Evolutionary conservation across 2,113 vertebrate species (phyloP), one percentile per base, ranked within the genome.

Genomic region (Oostethus manadensis): DNA sequence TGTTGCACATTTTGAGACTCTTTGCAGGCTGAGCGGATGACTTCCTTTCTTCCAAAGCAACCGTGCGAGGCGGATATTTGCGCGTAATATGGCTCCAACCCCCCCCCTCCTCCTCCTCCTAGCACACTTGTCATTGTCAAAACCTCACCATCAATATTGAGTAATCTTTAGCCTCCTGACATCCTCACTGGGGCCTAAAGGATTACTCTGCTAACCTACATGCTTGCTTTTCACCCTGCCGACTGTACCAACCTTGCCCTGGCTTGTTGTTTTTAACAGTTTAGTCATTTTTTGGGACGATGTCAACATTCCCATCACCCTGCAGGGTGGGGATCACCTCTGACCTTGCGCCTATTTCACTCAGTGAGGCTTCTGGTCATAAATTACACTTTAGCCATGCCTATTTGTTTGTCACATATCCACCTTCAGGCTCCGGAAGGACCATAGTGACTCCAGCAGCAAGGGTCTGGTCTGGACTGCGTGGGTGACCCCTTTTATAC

Each of bases 171-270:
- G 70, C 85, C 83, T 53, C 76, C 65, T 84, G 81, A 82, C 85
- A 84, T 84, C 70, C 77, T 82, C 68, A 69, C 74, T 70, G 53
- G 68, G 62, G 62, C 66, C 79, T 78, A 56, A 74, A 72, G 86
- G 83, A 87, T 89, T 88, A 89, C 75, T 84, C 76, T 72, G 72
- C 64, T 88, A 87, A 89, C 86, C 87, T 70, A 89, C 80, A 84
- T 85, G 74, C 49, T 43, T 45, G 6, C 47, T 49, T 66, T 60
- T 59, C 55, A 44, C 64, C 72, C 49, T 60, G 67, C 73, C 71
- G 66, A 62, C 76, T 42, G 38, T 14, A 42, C 38, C 3, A 11
- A 7, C 38, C 11, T 42, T 13, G 38, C 38, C 13, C 11, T 14
- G 13, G 11, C 11, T 17, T 16, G 4, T 49, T 18, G 13, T 16